Evolutionary conservation across 1,140 invertebrate species (phyloP), one percentile per base, ranked within the genome.

Genomic region (Augochlora pura): DNA sequence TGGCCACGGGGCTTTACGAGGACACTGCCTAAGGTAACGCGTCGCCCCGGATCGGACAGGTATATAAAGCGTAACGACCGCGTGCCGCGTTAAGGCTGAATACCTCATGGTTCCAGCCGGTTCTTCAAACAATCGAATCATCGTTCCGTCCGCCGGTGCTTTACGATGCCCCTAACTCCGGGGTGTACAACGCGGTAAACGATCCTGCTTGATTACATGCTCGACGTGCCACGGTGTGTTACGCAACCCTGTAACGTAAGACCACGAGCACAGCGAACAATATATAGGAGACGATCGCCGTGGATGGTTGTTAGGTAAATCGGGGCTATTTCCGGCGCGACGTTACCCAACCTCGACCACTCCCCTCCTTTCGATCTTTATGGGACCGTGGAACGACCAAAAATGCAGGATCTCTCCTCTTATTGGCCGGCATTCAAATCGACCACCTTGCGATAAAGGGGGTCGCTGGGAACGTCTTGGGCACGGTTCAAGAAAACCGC

Each of bases 111-210:
- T n/a, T 16, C 39, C 7, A 5, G 21, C 21, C 27, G 18, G 18
- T 23, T 18, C n/a, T 21, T 49, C 10, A 6, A n/a, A 52, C 67
- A 27, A 21, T 64, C 46, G 18, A 72, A 65, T 78, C 49, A 57
- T 72, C 54, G n/a, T 57, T 72, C 42, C 16, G 1, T 25, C 21
- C 25, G 16, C 16, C 10, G 10, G 63, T 18, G 38, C 27, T 67
- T 66, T 74, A 74, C 70, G 77, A 80, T 38, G 52, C 23, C 7
- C 52, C 10, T 64, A 52, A 42, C 59, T 32, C 7, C n/a, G n/a
- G n/a, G n/a, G 49, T 6, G 16, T 23, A 27, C 23, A 9, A 18
- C 10, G 1, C 12, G 2, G n/a, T n/a, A n/a, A 25, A 71, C 9
- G 14, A 39, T 60, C 42, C 27, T 14, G 12, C 7, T 46, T 46